Conservation (phyloP, 2,888 invertebrate genomes). For the Nomada flava region DNA sequence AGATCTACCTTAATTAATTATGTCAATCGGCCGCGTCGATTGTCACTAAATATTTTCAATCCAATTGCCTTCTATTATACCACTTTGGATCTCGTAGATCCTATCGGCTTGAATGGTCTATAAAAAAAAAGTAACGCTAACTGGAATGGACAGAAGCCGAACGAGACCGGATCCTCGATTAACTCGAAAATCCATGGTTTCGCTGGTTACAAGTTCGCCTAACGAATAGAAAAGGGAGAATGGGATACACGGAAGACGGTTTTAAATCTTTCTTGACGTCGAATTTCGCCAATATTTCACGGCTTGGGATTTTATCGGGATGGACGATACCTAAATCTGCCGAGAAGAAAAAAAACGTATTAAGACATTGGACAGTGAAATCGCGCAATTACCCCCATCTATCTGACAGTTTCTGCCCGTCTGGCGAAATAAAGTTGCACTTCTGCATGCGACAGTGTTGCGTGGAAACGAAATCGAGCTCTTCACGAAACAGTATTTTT, state of each 20-base stretch:
- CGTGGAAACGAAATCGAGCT: background rate
- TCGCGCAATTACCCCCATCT: slow-evolving; percentile 23
- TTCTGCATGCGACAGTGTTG: background rate
- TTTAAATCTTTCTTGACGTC: slow-evolving; percentile 41
- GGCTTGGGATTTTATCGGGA: slow-evolving; percentile 35
- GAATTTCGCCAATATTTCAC: background rate
- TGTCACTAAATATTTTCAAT: no score
- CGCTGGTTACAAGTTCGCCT: slow-evolving; percentile 30
- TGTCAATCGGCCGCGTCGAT: no score
- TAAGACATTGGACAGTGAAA: slow-evolving; percentile 23
- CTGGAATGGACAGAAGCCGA: background rate
- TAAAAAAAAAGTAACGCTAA: background rate
- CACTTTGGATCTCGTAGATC: background rate
- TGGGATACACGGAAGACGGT: background rate
- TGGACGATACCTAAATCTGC: slow-evolving; percentile 40
- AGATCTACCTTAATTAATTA: no score
- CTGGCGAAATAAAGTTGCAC: slow-evolving; percentile 30
- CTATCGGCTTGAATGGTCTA: background rate
- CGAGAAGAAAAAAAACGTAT: slow-evolving; percentile 21
- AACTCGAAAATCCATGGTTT: slow-evolving; percentile 45
- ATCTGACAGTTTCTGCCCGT: background rate
- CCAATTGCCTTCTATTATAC: no score
- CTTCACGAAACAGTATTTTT: background rate
- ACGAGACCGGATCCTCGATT: slow-evolving; percentile 38
- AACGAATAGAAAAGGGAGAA: background rate